Evolutionary conservation across 2,113 vertebrate genomes (phyloP), one percentile per base, ranked within the genome.

Genomic region (Prolemur simus): DNA sequence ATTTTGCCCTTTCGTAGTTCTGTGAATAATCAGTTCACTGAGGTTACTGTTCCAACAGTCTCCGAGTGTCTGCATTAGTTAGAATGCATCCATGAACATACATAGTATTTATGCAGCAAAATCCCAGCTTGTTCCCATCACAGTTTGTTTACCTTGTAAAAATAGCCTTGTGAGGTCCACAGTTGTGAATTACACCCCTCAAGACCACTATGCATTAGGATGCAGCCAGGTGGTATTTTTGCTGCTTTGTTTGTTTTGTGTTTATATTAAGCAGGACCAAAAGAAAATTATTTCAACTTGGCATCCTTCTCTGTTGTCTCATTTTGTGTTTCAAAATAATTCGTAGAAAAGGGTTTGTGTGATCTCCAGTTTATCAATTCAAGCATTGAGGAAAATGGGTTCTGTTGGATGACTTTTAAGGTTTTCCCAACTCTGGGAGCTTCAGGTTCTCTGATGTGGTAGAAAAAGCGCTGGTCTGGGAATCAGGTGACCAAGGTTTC

Each of bases 231-330:
- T 89, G 56, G 45, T 74, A 94, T 60, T 76, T 76, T 87, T 29
- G 60, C 12, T 63, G 76, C 83, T 78, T 94, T 96, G 64, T 83
- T 82, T 95, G 42, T 83, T 97, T 90, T 96, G n/a, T 64, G 86
- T 91, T 87, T 93, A 64, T 58, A 39, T 71, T 52, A 97, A 96
- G 23, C 10, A 81, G 21, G 47, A 86, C 32, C 11, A n/a, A 92
- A 81, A 92, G 82, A 88, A 94, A 96, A 84, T 49, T 10, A 1
- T 95, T 85, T 73, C 52, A 77, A 56, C 25, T 71, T 92, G 87
- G 58, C 49, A 63, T 90, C 60, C 74, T 68, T 87, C 37, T 91
- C 54, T 92, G 39, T 68, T 84, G 60, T 32, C 52, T 49, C 52
- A 91, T 87, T 93, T 94, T 76, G 9, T 20, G 5, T 76, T 92